Percentiles rank a stretch among this genome's conserved stretches.
phyloP scores from a whole-genome alignment of 2,113 vertebrate genomes.

The Oryzias celebensis region DNA sequence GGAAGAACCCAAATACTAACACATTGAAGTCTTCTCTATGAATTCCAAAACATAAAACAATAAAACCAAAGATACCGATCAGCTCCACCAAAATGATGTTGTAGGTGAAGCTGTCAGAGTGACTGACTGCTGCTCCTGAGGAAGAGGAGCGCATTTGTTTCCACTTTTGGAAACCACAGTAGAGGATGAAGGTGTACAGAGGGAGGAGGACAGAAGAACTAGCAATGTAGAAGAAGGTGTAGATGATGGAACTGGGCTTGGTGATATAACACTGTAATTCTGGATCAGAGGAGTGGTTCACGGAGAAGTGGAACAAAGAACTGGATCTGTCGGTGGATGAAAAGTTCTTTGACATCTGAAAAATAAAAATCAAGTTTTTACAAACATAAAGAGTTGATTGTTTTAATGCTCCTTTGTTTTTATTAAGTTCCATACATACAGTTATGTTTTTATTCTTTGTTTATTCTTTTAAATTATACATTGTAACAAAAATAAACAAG shows the following conservation, averaged over 20 bases:
- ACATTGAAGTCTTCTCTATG: fast-evolving
- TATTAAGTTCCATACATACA: too few relatives aligned
- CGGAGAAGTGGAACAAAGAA: too few relatives aligned
- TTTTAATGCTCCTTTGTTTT: too few relatives aligned
- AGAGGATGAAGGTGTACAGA: neutral
- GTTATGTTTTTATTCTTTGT: too few relatives aligned
- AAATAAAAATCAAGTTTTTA: neutral
- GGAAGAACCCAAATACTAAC: neutral
- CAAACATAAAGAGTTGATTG: too few relatives aligned
- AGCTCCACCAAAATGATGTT: neutral
- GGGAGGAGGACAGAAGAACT: neutral
- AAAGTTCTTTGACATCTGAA: neutral
- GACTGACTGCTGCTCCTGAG: neutral
- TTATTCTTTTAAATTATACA: too few relatives aligned
- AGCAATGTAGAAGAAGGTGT: neutral
- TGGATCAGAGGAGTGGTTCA: fast-evolving
- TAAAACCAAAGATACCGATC: neutral
- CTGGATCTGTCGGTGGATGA: neutral
- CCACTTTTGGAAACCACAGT: neutral
- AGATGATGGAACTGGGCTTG: neutral
- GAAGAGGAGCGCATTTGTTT: neutral
- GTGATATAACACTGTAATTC: neutral
- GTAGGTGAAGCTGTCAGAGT: slow-evolving; percentile 1
- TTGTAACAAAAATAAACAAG: too few relatives aligned
- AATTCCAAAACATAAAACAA: neutral